A percentile compares a stretch with the other conserved stretches of the same genome.
Evolutionary conservation across 2,888 invertebrate species (phyloP).

Genomic region (Rhimphoctona megacephalus): DNA sequence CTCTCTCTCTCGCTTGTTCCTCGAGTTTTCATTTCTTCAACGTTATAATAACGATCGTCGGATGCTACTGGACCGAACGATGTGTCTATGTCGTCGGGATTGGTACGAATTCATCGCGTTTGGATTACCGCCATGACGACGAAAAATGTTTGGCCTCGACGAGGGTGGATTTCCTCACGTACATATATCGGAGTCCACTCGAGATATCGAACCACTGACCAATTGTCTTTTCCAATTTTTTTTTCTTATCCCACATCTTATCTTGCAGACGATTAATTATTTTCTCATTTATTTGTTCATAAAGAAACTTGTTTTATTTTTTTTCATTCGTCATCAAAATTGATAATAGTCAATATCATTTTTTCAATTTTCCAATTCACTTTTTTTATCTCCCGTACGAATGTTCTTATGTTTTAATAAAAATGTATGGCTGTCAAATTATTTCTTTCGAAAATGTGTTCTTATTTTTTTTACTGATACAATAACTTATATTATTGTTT

Average conservation of each 20-base stretch:
- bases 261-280: neutral
- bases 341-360: neutral
- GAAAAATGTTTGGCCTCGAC: slow-evolving; percentile 39
- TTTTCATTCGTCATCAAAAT: neutral
- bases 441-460: neutral
- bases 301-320: neutral
- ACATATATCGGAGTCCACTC: neutral
- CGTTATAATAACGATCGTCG: slow-evolving; percentile 47
- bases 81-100: slow-evolving; percentile 36
- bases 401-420: neutral
- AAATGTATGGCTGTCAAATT: neutral
- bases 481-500: too few species aligned
- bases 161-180: neutral
- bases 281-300: neutral
- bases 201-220: slow-evolving; percentile 22
- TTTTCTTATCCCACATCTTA: neutral
- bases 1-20: slow-evolving; percentile 25
- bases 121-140: slow-evolving; percentile 51
- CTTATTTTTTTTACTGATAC: neutral
- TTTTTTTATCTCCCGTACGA: neutral
- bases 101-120: slow-evolving; percentile 53
- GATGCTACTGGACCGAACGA: slow-evolving; percentile 18
- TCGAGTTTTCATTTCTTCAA: slow-evolving; percentile 62
- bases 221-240: slow-evolving; percentile 8
- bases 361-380: neutral